Percentiles rank a stretch among this genome's conserved stretches.
Conservation (phyloP, 2,113 vertebrate genomes). For the Pelecanus crispus region DNA sequence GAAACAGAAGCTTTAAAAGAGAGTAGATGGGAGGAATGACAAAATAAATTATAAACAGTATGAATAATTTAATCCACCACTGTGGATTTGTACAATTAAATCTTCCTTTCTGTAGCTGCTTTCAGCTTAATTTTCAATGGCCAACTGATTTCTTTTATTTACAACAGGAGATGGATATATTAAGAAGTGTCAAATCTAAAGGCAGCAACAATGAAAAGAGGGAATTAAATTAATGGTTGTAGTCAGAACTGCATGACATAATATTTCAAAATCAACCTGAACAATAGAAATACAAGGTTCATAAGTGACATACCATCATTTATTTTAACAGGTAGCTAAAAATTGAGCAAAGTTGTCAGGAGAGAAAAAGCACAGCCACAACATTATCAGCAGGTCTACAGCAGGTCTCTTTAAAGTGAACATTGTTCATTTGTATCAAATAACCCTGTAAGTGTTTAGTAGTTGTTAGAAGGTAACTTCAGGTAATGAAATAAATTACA, state of each 20-base stretch:
- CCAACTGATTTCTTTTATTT: background rate
- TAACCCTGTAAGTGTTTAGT: background rate
- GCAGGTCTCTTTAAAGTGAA: background rate
- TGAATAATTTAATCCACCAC: background rate
- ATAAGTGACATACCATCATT: background rate
- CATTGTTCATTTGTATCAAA: background rate
- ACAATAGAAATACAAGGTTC: background rate
- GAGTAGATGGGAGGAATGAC: background rate
- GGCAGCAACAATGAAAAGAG: background rate
- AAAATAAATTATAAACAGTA: background rate
- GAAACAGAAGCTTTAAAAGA: background rate
- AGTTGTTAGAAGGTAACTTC: background rate
- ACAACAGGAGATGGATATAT: background rate
- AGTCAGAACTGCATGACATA: background rate
- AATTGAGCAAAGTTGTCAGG: background rate
- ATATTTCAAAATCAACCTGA: background rate
- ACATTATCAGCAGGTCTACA: background rate
- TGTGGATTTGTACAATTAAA: background rate
- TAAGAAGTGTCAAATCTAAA: background rate
- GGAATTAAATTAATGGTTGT: background rate
- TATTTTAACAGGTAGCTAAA: background rate
- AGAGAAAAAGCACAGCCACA: background rate
- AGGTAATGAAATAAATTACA: background rate
- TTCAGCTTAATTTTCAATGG: background rate
- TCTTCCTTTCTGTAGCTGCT: background rate